A percentile compares a stretch with the other conserved stretches of the same genome.
phyloP scores from a whole-genome alignment of 1,140 invertebrate species.

The Globodera rostochiensis region DNA sequence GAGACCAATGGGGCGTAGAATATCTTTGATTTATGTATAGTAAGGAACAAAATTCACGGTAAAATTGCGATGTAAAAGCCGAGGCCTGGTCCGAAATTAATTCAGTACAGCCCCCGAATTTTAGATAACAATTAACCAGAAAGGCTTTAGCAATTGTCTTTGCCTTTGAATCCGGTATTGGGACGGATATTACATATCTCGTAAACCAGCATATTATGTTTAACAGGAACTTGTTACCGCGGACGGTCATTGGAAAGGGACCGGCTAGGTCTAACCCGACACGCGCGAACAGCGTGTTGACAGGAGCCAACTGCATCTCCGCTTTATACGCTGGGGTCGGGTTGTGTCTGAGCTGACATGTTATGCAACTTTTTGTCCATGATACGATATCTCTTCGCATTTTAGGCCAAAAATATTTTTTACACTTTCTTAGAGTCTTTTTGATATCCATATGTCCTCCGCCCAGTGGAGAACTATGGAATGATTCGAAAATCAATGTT shows the following conservation, averaged over 20 bases:
- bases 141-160: neutral
- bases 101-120: neutral
- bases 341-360: slow-evolving; percentile 21
- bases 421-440: slow-evolving; percentile 1
- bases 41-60: slow-evolving; percentile 9
- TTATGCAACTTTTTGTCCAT: slow-evolving; percentile 13
- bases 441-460: slow-evolving; percentile 19
- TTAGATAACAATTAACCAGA: neutral
- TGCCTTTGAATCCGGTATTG: neutral
- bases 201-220: slow-evolving; percentile 10
- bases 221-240: neutral
- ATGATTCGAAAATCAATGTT: slow-evolving; percentile 24
- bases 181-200: neutral
- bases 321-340: slow-evolving; percentile 10
- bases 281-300: neutral
- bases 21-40: slow-evolving; percentile 3
- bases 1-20: neutral
- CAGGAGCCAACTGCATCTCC: neutral
- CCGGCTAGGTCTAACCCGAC: slow-evolving; percentile 22
- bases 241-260: neutral
- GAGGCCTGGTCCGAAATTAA: no score
- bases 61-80: slow-evolving; percentile 4
- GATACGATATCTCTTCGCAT: slow-evolving; percentile 11
- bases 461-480: slow-evolving; percentile 26
- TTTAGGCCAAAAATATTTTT: slow-evolving; percentile 15